phyloP scores from a whole-genome alignment of 2,113 vertebrate genomes.

The Brachypodius melanocephalos region DNA sequence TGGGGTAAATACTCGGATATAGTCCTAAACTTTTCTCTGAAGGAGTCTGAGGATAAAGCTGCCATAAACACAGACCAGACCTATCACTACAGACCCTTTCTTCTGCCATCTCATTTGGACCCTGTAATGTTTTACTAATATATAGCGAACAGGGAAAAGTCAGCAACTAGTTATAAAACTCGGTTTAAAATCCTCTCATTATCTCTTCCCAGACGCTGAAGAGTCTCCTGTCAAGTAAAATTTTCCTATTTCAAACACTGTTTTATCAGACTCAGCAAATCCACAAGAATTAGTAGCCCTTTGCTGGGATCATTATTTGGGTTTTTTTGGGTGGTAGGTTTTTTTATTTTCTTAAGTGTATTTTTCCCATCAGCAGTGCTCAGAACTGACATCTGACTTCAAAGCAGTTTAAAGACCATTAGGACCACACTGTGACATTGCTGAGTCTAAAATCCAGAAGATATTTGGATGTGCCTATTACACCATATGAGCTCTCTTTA shows the following conservation, averaged over 20 bases:
- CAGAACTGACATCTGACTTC: conserved; percentile 1
- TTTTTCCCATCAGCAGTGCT: neutral
- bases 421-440: conserved; percentile 1
- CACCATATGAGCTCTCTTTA: neutral
- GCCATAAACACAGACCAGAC: neutral
- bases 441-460: neutral
- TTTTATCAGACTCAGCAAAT: conserved; percentile 9
- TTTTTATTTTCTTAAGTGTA: neutral
- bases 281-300: neutral
- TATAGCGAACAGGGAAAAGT: neutral
- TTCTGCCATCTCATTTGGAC: neutral
- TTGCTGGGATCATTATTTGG: neutral
- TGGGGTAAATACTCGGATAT: neutral
- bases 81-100: neutral
- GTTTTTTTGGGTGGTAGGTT: too few relatives aligned
- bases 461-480: neutral
- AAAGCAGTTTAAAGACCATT: conserved; percentile 6
- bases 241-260: neutral
- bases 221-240: neutral
- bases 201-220: neutral
- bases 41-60: neutral
- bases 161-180: neutral
- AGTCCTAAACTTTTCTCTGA: neutral
- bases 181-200: neutral
- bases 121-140: neutral